phyloP scores from a whole-genome alignment of 2,797 vertebrate genomes.

The Tiaroga cobitis region DNA sequence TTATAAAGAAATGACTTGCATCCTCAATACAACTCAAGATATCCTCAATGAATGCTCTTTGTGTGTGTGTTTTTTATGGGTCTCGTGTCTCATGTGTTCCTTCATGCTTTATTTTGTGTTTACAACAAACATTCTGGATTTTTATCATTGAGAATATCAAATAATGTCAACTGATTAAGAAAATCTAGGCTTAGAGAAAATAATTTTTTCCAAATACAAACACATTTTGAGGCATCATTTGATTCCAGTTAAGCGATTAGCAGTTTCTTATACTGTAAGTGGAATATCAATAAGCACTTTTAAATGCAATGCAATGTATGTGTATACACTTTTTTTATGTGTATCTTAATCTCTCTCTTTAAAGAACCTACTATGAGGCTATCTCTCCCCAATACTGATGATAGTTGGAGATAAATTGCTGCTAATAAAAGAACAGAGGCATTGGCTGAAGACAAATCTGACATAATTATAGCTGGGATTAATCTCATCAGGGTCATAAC shows the following conservation, averaged over 20 bases:
- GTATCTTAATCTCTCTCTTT: not conserved
- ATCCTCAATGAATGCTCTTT: not conserved
- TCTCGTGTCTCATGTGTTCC: not conserved
- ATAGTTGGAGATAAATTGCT: slow-evolving; percentile 44
- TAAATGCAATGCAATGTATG: not conserved
- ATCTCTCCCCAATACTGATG: slow-evolving; percentile 45
- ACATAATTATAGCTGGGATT: slow-evolving; percentile 58
- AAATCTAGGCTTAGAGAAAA: not conserved
- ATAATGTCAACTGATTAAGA: not conserved
- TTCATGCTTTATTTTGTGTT: not conserved
- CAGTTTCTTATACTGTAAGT: not conserved
- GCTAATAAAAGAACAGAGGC: slow-evolving; percentile 53
- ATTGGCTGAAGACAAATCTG: slow-evolving; percentile 51
- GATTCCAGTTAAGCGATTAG: not conserved
- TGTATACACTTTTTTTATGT: not conserved
- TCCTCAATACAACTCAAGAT: slow-evolving; percentile 25
- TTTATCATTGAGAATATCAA: not conserved
- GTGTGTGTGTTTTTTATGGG: not conserved
- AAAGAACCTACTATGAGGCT: slow-evolving; percentile 29
- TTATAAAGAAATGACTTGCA: slow-evolving; percentile 12
- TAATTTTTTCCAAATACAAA: not conserved
- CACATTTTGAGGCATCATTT: not conserved
- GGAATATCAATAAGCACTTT: not conserved
- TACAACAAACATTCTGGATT: not conserved
- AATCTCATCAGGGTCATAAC: slow-evolving; percentile 66